Evolutionary conservation across 2,888 invertebrate species (phyloP).

Genomic region (Hoplodrina blanda): DNA sequence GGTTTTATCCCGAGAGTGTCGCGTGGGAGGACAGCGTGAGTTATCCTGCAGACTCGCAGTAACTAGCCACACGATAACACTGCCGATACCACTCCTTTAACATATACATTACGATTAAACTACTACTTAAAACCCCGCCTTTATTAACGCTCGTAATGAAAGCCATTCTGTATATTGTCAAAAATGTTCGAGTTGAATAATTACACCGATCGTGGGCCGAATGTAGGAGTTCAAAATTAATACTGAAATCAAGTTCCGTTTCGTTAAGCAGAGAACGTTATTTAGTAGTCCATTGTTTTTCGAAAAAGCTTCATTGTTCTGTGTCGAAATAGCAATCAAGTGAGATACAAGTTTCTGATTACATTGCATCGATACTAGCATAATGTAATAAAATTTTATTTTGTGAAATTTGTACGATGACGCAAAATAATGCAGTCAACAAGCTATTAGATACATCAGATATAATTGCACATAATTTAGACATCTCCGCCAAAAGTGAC

Average conservation of each 20-base stretch:
- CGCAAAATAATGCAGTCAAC: background rate
- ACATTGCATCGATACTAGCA: slow-evolving; percentile 29
- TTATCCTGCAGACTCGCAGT: slow-evolving; percentile 74
- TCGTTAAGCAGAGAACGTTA: slow-evolving; percentile 74
- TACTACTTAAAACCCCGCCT: slow-evolving; percentile 64
- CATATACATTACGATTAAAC: slow-evolving; percentile 69
- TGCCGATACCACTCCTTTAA: slow-evolving; percentile 64
- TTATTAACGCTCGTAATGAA: slow-evolving; percentile 68
- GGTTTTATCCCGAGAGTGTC: slow-evolving; percentile 63
- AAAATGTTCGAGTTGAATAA: slow-evolving; percentile 70
- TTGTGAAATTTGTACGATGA: slow-evolving; percentile 2
- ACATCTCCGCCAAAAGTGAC: background rate
- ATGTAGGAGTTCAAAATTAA: slow-evolving; percentile 81
- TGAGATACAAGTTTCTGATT: slow-evolving; percentile 50
- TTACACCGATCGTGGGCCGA: slow-evolving; percentile 69
- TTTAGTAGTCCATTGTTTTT: slow-evolving; percentile 78
- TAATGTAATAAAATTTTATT: slow-evolving; percentile 39
- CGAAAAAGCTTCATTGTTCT: slow-evolving; percentile 72
- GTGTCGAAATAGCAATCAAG: slow-evolving; percentile 65
- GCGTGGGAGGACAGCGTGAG: slow-evolving; percentile 80
- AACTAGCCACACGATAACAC: slow-evolving; percentile 72
- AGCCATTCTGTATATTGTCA: slow-evolving; percentile 72
- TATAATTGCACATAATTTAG: slow-evolving; percentile 2
- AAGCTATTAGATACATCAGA: background rate
- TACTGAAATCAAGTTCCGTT: slow-evolving; percentile 77